Conservation (phyloP, 1,140 invertebrate genomes). For the Danaus melanippus region DNA sequence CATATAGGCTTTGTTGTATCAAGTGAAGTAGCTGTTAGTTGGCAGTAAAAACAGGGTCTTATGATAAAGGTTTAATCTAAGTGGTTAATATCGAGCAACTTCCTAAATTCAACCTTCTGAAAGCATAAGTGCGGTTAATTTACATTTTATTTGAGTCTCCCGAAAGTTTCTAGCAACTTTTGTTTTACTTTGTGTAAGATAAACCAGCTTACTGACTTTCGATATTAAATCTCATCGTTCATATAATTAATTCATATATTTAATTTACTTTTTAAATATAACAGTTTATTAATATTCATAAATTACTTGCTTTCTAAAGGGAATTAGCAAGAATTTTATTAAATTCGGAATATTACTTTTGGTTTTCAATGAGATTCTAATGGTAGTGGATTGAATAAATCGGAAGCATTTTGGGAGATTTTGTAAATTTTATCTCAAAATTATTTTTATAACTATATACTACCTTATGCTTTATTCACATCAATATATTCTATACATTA, state of each 20-base stretch:
- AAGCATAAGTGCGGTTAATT: constrained; percentile 28
- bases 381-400: constrained; percentile 19
- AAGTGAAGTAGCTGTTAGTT: constrained; percentile 4
- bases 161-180: constrained; percentile 19
- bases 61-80: constrained; percentile 12
- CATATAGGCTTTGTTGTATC: not conserved
- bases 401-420: constrained; percentile 6
- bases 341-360: constrained; percentile 25
- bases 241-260: constrained; percentile 3
- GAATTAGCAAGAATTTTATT: constrained; percentile 19
- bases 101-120: constrained; percentile 29
- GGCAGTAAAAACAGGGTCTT: constrained; percentile 23
- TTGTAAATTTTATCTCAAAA: not conserved
- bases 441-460: too few species aligned
- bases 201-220: constrained; percentile 9
- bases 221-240: constrained; percentile 7
- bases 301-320: constrained; percentile 16
- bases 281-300: constrained; percentile 16
- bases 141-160: constrained; percentile 34
- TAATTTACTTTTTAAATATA: too few species aligned
- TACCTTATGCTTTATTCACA: too few species aligned
- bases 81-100: constrained; percentile 56
- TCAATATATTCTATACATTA: too few species aligned
- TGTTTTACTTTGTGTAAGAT: constrained; percentile 10
- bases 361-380: constrained; percentile 23